These are phyloP conservation scores for Radopholus similis DNA, from an alignment of 1,140 invertebrate species.

Conservation along the genomic window DNA sequence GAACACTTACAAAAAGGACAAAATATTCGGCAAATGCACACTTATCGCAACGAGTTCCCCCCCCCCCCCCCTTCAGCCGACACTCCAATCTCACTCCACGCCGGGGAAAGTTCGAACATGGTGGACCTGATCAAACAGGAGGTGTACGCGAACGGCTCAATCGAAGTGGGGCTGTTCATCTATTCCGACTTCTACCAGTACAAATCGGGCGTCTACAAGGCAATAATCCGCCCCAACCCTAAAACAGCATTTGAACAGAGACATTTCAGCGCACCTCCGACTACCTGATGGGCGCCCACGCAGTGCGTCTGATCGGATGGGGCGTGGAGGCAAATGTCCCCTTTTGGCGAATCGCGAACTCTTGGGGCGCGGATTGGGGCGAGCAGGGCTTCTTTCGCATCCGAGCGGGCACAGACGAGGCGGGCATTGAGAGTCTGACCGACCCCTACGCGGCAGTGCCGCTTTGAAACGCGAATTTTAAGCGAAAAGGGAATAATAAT, in stretches of 20 bases:
- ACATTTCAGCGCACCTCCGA: neutral
- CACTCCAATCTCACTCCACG: neutral
- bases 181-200: constrained; percentile 79
- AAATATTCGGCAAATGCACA: neutral
- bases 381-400: neutral
- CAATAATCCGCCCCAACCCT: neutral
- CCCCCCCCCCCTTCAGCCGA: neutral
- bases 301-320: neutral
- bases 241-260: neutral
- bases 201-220: constrained; percentile 70
- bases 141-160: constrained; percentile 79
- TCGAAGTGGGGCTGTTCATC: constrained; percentile 80
- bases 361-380: neutral
- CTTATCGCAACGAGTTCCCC: neutral
- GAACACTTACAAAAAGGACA: neutral
- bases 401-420: neutral
- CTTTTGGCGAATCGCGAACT: neutral
- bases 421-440: constrained; percentile 4
- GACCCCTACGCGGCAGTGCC: no score
- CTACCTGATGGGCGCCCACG: neutral
- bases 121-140: constrained; percentile 65
- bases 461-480: no score
- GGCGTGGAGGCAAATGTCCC: neutral
- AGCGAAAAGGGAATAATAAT: no score
- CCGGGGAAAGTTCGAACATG: neutral